These are phyloP conservation scores for Calypte anna DNA, from an alignment of 2,113 vertebrate species.

Conservation along the genomic window DNA sequence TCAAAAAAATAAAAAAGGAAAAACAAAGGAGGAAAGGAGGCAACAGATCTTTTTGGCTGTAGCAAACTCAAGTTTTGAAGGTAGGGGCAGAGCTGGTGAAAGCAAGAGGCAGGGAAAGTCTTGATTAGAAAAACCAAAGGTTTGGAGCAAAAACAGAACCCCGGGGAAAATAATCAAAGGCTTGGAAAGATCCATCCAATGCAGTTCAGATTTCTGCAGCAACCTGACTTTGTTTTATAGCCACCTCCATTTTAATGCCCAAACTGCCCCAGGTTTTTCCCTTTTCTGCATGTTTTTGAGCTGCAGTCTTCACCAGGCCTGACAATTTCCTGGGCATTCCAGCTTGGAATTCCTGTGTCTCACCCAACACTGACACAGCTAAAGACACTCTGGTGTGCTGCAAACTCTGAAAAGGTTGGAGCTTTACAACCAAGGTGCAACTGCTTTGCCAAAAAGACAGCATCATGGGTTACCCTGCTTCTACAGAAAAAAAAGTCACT, in stretches of 20 bases:
- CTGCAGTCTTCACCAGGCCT: neutral
- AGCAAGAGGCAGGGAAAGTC: neutral
- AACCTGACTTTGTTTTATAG: neutral
- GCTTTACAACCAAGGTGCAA: neutral
- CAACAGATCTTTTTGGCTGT: neutral
- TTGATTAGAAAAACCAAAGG: neutral
- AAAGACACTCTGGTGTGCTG: neutral
- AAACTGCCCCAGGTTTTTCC: rapidly evolving
- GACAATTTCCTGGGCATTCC: no score
- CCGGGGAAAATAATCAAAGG: no score
- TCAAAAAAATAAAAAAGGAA: neutral
- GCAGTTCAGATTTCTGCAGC: no score
- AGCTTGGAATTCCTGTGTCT: neutral
- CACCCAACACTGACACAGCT: neutral
- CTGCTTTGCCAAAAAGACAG: neutral
- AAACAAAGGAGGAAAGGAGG: neutral
- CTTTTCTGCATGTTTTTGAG: neutral
- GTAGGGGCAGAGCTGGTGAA: neutral
- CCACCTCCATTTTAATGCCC: neutral
- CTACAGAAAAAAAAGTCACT: neutral
- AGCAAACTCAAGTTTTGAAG: neutral
- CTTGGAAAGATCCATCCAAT: no score
- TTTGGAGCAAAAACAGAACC: neutral
- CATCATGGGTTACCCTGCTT: neutral
- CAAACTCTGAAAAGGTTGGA: neutral